Base-by-base conservation (phyloP, 2,888 invertebrate species). In the Aleiodes alternator region DNA sequence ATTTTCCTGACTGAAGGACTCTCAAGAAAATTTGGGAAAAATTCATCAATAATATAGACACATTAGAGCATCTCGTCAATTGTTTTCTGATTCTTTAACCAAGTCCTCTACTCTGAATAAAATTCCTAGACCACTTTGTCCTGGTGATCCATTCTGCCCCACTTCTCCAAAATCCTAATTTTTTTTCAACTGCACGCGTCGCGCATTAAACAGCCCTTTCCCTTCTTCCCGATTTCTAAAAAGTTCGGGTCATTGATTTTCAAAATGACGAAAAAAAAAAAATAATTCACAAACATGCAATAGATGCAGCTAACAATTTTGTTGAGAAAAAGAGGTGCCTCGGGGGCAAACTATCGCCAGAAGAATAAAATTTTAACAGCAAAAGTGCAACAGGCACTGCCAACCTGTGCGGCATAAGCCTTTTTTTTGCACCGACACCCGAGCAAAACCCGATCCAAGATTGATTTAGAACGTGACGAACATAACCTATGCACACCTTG, bases 401-500 rank as follows among this genome's bases (percentile, higher is more conserved):
- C 64, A 7, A 48, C 16, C 48, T 14, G 3, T 50, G 23, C 43
- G 51, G 51, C 43, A 43, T 43, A 12, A 29, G 50, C 51, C 50
- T 64, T 53, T 50, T 50, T 51, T 57, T 57, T 57, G 50, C 57
- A 48, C 70, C 64, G 70, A 61, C 53, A 64, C 68, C 16, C 14
- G 43, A 5, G 56, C 14, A 38, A 43, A 38, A 55, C 34, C 34
- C 34, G 23, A 50, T 5, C 31, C 12, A 50, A 76, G 76, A 81
- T 81, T 81, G 80, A 81, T 81, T 81, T 81, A 81, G 76, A 81
- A 80, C 80, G 76, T 56, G 71, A 81, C 75, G 70, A 69, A 64
- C n/a, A 31, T 51, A 57, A 75, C 14, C 31, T 57, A 43, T 43
- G 43, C 43, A 69, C 43, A 83, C 84, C 83, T 86, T 87, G 82